phyloP scores from a whole-genome alignment of 2,888 invertebrate genomes.

The Drosophila sordidapex region DNA sequence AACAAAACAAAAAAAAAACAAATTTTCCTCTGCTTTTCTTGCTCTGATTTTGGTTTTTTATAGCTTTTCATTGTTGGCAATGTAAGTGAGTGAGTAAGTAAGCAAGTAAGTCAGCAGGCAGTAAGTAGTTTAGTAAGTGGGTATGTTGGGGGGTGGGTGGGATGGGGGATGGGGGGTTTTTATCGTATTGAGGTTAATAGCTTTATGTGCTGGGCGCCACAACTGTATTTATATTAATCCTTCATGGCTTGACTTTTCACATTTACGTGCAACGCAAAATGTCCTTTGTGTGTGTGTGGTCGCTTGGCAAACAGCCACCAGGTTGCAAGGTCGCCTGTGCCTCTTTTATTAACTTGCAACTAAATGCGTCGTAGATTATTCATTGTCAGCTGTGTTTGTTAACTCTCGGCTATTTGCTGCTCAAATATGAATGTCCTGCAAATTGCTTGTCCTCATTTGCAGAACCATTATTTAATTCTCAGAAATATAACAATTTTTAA shows the following conservation, averaged over 20 bases:
- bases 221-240: slow-evolving; percentile 43
- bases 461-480: not conserved
- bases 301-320: not conserved
- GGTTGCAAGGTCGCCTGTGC: not conserved
- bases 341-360: not conserved
- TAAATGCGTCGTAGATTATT: not conserved
- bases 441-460: too few species aligned
- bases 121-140: not conserved
- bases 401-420: not conserved
- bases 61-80: slow-evolving; percentile 20
- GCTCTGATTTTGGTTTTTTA: slow-evolving; percentile 30
- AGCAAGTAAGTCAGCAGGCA: not conserved
- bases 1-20: slow-evolving; percentile 35
- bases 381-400: not conserved
- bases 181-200: slow-evolving; percentile 30
- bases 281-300: not conserved
- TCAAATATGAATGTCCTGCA: not conserved
- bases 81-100: not conserved
- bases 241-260: slow-evolving; percentile 14
- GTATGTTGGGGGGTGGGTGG: slow-evolving; percentile 17
- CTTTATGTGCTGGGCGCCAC: slow-evolving; percentile 22
- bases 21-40: slow-evolving; percentile 39
- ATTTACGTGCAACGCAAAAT: not conserved
- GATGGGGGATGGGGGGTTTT: slow-evolving; percentile 2
- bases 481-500: not conserved